Conservation (phyloP, 2,888 invertebrate species). For the Marasmarcha lunaedactyla region DNA sequence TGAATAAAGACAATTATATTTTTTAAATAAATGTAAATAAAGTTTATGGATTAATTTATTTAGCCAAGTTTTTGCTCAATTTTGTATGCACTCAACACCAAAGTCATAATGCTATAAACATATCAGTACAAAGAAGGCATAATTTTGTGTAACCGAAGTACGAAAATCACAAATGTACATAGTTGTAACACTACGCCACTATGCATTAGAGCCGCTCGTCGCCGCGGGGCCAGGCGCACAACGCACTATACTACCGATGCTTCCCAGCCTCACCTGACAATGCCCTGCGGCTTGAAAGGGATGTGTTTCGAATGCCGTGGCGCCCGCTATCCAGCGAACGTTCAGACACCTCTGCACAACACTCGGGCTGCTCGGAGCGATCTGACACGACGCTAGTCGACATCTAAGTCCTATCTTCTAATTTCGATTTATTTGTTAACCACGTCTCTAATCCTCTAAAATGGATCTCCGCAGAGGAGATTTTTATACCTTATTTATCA, state of each 20-base stretch:
- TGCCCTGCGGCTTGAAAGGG: no score
- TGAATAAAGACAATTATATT: slow-evolving; percentile 60
- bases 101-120: slow-evolving; percentile 63
- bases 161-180: neutral
- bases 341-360: slow-evolving; percentile 19
- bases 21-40: slow-evolving; percentile 45
- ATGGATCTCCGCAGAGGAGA: neutral
- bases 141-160: slow-evolving; percentile 23
- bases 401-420: slow-evolving; percentile 35
- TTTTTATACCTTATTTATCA: neutral
- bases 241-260: no score
- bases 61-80: slow-evolving; percentile 69
- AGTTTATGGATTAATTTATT: slow-evolving; percentile 49
- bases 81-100: slow-evolving; percentile 65
- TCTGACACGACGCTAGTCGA: slow-evolving; percentile 32
- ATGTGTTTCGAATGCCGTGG: no score
- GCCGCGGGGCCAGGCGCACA: no score
- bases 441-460: slow-evolving; percentile 15
- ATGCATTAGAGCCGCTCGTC: no score
- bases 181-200: no score
- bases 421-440: slow-evolving; percentile 7
- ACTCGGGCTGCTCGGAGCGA: no score
- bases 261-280: no score
- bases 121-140: slow-evolving; percentile 64
- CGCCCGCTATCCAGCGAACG: slow-evolving; percentile 13